Conservation (phyloP, 1,140 invertebrate species). For the Eumeta japonica region DNA sequence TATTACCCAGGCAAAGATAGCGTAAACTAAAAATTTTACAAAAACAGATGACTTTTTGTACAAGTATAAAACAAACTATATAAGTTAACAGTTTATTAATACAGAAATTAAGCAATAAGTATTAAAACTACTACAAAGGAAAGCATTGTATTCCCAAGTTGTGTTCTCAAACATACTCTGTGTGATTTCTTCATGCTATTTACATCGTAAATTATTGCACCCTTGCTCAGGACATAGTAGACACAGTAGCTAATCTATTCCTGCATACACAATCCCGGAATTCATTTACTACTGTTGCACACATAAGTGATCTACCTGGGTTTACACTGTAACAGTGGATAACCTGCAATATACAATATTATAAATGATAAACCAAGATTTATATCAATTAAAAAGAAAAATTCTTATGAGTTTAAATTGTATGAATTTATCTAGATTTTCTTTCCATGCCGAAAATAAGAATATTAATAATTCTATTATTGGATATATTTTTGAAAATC, state of each 20-base stretch:
- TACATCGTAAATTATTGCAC: not conserved
- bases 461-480: too few relatives aligned
- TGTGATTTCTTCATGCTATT: too few relatives aligned
- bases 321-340: slow-evolving; percentile 46
- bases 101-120: slow-evolving; percentile 32
- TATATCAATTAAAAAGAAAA: too few relatives aligned
- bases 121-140: slow-evolving; percentile 39
- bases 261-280: slow-evolving; percentile 53
- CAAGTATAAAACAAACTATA: slow-evolving; percentile 21
- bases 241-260: slow-evolving; percentile 39
- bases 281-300: slow-evolving; percentile 49
- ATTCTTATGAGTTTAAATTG: too few relatives aligned
- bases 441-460: too few relatives aligned
- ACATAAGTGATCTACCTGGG: slow-evolving; percentile 40
- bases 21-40: too few relatives aligned
- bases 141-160: too few relatives aligned
- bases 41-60: too few relatives aligned
- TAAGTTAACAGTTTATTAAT: slow-evolving; percentile 52
- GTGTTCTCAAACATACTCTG: too few relatives aligned
- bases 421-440: too few relatives aligned
- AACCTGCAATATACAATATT: slow-evolving; percentile 40
- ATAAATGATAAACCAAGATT: slow-evolving; percentile 6
- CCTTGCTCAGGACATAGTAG: slow-evolving; percentile 29
- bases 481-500: too few relatives aligned
- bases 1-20: too few relatives aligned